A percentile compares a stretch with the other conserved stretches of the same genome.
Evolutionary conservation across 2,888 invertebrate genomes (phyloP).

Genomic region (Temnothorax unifasciatus): DNA sequence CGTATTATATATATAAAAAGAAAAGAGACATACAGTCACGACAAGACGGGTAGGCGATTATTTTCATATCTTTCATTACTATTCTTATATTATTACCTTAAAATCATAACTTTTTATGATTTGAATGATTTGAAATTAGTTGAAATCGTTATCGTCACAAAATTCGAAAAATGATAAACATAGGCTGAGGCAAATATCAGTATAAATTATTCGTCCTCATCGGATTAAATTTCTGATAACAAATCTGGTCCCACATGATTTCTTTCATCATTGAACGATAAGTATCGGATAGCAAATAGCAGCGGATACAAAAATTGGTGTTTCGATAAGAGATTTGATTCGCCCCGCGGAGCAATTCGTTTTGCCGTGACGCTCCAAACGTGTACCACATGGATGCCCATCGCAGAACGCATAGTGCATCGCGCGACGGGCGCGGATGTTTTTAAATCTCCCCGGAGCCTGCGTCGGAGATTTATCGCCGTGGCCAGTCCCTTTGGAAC

Average conservation of each 20-base stretch:
- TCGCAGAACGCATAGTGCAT: conserved; percentile 57
- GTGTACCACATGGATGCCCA: conserved; percentile 45
- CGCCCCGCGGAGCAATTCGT: conserved; percentile 57
- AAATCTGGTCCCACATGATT: conserved; percentile 10
- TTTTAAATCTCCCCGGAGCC: conserved; percentile 76
- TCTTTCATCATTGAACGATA: conserved; percentile 35
- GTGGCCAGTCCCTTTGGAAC: conserved; percentile 68
- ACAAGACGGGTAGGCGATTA: background rate
- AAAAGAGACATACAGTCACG: background rate
- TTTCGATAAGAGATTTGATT: conserved; percentile 64
- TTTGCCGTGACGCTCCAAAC: conserved; percentile 50
- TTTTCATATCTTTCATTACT: background rate
- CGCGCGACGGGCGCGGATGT: conserved; percentile 72
- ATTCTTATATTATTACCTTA: background rate
- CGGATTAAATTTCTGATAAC: background rate
- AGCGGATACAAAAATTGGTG: conserved; percentile 56
- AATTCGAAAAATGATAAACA: background rate
- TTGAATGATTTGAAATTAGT: too few species aligned
- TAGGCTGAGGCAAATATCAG: background rate
- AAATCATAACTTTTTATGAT: background rate
- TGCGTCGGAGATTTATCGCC: conserved; percentile 72
- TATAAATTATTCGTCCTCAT: background rate
- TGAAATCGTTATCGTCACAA: background rate
- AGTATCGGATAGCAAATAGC: conserved; percentile 42
- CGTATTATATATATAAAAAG: background rate